Evolutionary conservation across 2,797 vertebrate species (phyloP), one percentile per base, ranked within the genome.

Genomic region (Poeciliopsis presidionis): DNA sequence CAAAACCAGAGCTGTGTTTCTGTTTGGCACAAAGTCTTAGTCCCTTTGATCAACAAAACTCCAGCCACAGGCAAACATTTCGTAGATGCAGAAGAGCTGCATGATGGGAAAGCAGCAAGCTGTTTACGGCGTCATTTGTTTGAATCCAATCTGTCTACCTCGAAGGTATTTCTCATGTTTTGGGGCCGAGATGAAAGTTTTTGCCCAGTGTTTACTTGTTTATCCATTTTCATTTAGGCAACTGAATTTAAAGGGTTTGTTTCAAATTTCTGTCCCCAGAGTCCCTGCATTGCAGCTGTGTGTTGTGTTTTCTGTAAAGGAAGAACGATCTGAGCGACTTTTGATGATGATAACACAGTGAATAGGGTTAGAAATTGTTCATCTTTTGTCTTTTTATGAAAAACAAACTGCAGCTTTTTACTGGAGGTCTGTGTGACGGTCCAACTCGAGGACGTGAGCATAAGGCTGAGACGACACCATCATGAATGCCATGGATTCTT

Each of bases 21-120:
- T 86, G 67, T 72, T 5, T 46, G 33, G 33, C 53, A 73, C 67
- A 75, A 79, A 78, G 43, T 77, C 30, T 72, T 80, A 57, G 74
- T 81, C 71, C 67, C 71, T 80, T 84, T 78, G 30, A 86, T 73
- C 73, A 77, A 75, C 71, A 81, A 79, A 83, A 82, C 71, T 71
- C 18, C 53, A 76, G 78, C 57, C 43, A 36, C 4, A 16, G 69
- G 59, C 25, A 78, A 73, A 77, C 43, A 73, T 87, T 79, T 84
- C 30, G 67, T 75, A 73, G 71, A 78, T 77, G 72, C 47, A 84
- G 72, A 84, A 57, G 78, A 84, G 75, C 45, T 78, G 78, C 86
- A 76, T 75, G 76, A 84, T 81, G 77, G 76, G 74, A 63, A 72
- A 45, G 72, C 45, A 43, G 25, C 20, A 65, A 75, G 69, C 74